Evolutionary conservation across 2,113 vertebrate genomes (phyloP), one percentile per base, ranked within the genome.

Genomic region (Cyprinus carpio): DNA sequence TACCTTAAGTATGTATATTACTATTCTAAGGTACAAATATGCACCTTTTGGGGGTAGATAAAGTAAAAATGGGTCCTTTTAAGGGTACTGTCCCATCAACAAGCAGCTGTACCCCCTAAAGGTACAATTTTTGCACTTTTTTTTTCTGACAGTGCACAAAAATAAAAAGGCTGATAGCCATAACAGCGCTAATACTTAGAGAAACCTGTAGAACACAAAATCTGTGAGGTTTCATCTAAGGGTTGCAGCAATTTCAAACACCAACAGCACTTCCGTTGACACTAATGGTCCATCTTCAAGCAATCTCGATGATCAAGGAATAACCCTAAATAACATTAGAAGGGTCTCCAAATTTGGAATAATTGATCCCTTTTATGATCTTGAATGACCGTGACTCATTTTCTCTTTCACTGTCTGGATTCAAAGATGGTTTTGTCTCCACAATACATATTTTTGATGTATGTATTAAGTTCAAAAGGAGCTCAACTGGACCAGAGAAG

Each of bases 191-290:
- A 37, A 82, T 37, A 81, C 15, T 43, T 25, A 81, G 40, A 65
- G 78, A 49, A 65, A 81, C 60, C 60, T 29, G 11, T 46, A 46
- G 43, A 46, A 12, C 3, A 12, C 43, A 46, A 46, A 64, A 65
- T 81, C 62, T 54, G 64, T 16, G 20, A 31, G 43, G 27, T 37
- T 12, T 71, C 11, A 51, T 71, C 64, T 51, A 25, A 51, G 80
- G 29, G 11, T 71, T 82, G 80, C 80, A 82, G 46, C 64, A 82
- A 51, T 67, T 81, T 81, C 15, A 43, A 64, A 81, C 79, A 81
- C 37, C 37, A 81, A 71, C 46, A 82, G 25, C 64, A 69, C 64
- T 71, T 71, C 25, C 20, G 56, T 12, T 34, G 43, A 82, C 80
- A 54, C 64, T 27, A 81, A 81, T 69, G 46, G 46, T 82, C 18